Conservation (phyloP, 1,140 invertebrate species). For the Ips nitidus region DNA sequence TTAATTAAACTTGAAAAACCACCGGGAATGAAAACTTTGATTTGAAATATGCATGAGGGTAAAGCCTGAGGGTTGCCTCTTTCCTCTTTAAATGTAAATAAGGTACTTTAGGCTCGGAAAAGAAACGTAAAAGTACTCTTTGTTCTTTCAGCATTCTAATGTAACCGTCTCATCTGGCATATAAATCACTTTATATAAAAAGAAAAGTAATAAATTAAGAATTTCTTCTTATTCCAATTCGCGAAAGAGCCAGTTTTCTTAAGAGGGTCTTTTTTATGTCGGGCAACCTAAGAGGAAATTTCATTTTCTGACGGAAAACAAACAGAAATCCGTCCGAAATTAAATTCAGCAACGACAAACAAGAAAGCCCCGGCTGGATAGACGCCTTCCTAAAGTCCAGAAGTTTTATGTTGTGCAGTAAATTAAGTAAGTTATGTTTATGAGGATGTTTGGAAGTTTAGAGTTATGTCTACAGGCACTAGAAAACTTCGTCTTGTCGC, state of each 20-base stretch:
- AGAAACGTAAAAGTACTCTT: too few species aligned
- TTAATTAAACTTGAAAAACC: too few species aligned
- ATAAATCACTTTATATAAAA: too few species aligned
- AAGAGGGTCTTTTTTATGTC: not conserved
- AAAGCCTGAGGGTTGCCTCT: too few species aligned
- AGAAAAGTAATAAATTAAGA: too few species aligned
- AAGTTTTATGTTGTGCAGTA: constrained; percentile 49
- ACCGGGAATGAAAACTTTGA: too few species aligned
- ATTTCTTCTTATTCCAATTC: not conserved
- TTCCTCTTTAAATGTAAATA: too few species aligned
- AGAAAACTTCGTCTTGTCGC: constrained; percentile 43
- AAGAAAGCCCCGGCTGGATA: constrained; percentile 29
- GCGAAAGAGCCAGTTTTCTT: not conserved
- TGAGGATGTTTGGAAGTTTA: constrained; percentile 47
- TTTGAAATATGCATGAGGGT: too few species aligned
- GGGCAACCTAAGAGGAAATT: not conserved
- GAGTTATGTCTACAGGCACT: constrained; percentile 48
- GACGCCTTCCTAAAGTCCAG: constrained; percentile 42
- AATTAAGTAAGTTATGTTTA: constrained; percentile 52
- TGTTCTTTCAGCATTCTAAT: too few species aligned
- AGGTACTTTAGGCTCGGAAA: too few species aligned
- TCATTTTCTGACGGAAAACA: not conserved
- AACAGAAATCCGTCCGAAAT: constrained; percentile 39
- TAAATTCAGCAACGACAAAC: constrained; percentile 40
- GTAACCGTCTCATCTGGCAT: too few species aligned